Conservation (phyloP, 1,140 invertebrate species). For the Capitella teleta region DNA sequence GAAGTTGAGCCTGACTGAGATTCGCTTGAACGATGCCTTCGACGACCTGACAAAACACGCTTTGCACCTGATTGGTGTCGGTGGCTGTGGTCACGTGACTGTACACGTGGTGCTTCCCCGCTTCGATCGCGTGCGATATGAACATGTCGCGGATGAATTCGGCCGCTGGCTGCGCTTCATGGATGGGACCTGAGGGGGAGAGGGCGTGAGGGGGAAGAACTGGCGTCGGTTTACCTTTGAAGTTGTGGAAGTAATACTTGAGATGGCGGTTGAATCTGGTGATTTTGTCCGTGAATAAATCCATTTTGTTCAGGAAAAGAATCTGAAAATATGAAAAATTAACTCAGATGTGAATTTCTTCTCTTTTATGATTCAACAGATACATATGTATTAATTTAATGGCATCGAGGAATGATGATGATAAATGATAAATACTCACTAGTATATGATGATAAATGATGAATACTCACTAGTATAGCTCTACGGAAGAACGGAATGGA, state of each 20-base stretch:
- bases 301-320: slow-evolving; percentile 44
- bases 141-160: slow-evolving; percentile 36
- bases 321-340: too few species aligned
- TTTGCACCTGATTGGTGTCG: slow-evolving; percentile 93
- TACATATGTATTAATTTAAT: too few species aligned
- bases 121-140: slow-evolving; percentile 24
- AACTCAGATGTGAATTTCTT: too few species aligned
- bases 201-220: not conserved
- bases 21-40: slow-evolving; percentile 90
- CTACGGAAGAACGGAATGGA: slow-evolving; percentile 49
- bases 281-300: slow-evolving; percentile 51
- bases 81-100: slow-evolving; percentile 91
- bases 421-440: too few species aligned
- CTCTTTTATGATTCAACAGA: too few species aligned
- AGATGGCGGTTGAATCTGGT: slow-evolving; percentile 52
- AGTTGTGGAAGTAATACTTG: slow-evolving; percentile 51
- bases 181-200: slow-evolving; percentile 22
- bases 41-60: slow-evolving; percentile 93
- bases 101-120: slow-evolving; percentile 23
- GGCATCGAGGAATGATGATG: too few species aligned
- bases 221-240: slow-evolving; percentile 26
- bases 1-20: slow-evolving; percentile 47
- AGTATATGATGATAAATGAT: too few species aligned
- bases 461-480: slow-evolving; percentile 37
- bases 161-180: slow-evolving; percentile 30